These are phyloP conservation scores for Rhyzopertha dominica DNA, from an alignment of 1,140 invertebrate genomes.

Conservation along the genomic window DNA sequence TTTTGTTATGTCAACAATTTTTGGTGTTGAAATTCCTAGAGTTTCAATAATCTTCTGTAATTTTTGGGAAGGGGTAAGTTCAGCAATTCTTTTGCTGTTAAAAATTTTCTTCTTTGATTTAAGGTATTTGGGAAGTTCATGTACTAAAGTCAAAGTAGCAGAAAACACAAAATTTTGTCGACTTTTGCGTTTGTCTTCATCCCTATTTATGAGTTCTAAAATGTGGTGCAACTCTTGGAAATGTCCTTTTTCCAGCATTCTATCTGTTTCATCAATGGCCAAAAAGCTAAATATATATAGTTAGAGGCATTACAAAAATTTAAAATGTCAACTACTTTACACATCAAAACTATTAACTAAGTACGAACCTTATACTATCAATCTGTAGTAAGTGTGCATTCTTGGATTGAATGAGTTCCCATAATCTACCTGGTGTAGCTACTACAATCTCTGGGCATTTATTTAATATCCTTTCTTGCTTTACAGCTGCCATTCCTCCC, in stretches of 20 bases:
- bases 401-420: constrained; percentile 83
- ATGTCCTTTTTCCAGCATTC: constrained; percentile 96
- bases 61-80: constrained; percentile 66
- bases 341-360: constrained; percentile 4
- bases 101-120: constrained; percentile 50
- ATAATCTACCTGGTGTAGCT: constrained; percentile 91
- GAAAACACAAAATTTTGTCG: constrained; percentile 97
- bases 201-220: constrained; percentile 72
- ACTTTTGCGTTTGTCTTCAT: constrained; percentile 52
- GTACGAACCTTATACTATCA: constrained; percentile 57
- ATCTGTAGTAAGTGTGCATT: constrained; percentile 70
- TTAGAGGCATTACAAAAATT: no score
- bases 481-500: constrained; percentile 85
- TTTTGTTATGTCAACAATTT: constrained; percentile 90
- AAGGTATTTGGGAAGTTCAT: constrained; percentile 73
- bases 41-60: constrained; percentile 65
- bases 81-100: constrained; percentile 55
- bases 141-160: constrained; percentile 90
- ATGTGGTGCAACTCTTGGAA: constrained; percentile 88
- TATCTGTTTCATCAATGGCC: constrained; percentile 97
- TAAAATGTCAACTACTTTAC: no score
- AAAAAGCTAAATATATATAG: constrained; percentile 65
- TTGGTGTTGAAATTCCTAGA: constrained; percentile 80
- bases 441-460: constrained; percentile 89
- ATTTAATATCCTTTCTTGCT: constrained; percentile 82